A percentile compares a stretch with the other conserved stretches of the same genome.
These are phyloP conservation scores for Drosophila mauritiana DNA, from an alignment of 1,140 invertebrate species.

Conservation along the genomic window DNA sequence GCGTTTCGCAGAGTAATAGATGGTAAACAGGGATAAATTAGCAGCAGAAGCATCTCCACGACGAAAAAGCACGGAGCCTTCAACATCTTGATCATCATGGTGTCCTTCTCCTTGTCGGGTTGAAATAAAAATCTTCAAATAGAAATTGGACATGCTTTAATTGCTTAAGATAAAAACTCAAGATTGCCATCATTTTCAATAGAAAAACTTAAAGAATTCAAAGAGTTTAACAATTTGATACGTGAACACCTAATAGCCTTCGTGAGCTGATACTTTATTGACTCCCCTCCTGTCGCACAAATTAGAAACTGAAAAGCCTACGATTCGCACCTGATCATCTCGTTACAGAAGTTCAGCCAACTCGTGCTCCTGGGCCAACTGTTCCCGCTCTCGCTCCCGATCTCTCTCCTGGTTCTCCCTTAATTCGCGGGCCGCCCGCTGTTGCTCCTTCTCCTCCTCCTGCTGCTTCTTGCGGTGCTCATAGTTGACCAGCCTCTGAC, in stretches of 20 bases:
- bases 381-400: slow-evolving; percentile 15
- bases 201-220: neutral
- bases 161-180: neutral
- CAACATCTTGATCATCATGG: slow-evolving; percentile 38
- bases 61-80: slow-evolving; percentile 28
- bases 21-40: slow-evolving; percentile 51
- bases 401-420: slow-evolving; percentile 56
- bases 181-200: neutral
- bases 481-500: slow-evolving; percentile 97
- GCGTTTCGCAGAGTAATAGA: slow-evolving; percentile 1
- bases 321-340: slow-evolving; percentile 21
- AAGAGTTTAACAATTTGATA: neutral
- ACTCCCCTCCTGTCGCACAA: neutral
- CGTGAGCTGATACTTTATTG: neutral
- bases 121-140: slow-evolving; percentile 27
- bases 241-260: neutral
- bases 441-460: slow-evolving; percentile 70
- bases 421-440: slow-evolving; percentile 34
- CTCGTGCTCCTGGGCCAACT: slow-evolving; percentile 9
- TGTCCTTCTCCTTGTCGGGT: slow-evolving; percentile 32
- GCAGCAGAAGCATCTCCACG: slow-evolving; percentile 45
- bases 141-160: neutral
- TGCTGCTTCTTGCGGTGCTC: slow-evolving; percentile 90
- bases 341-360: slow-evolving; percentile 35
- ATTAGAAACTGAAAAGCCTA: no score